Conservation (phyloP, 2,888 invertebrate genomes). For the Plagodis dolabraria region DNA sequence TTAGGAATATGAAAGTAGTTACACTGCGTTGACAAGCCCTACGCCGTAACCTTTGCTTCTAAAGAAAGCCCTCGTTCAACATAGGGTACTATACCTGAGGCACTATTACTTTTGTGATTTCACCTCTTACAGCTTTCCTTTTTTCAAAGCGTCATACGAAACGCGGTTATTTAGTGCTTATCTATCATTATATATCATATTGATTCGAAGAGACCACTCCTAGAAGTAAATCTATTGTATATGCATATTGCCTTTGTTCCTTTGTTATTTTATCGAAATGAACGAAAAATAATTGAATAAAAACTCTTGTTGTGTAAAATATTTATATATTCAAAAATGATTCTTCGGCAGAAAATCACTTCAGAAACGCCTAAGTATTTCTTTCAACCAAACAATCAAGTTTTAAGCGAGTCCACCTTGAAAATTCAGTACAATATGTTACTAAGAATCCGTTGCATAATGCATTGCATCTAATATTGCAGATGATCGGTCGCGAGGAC, state of each 20-base stretch:
- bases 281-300: too few relatives aligned
- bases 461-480: constrained; percentile 35
- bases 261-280: too few relatives aligned
- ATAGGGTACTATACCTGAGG: constrained; percentile 20
- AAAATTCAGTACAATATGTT: constrained; percentile 18
- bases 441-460: constrained; percentile 32
- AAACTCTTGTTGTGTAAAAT: too few relatives aligned
- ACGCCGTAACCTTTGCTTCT: constrained; percentile 18
- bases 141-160: background rate
- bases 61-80: constrained; percentile 26
- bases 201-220: too few relatives aligned
- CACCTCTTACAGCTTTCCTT: constrained; percentile 29
- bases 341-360: too few relatives aligned
- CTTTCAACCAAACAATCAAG: constrained; percentile 2
- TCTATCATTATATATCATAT: too few relatives aligned
- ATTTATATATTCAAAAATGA: too few relatives aligned
- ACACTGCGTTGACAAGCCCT: background rate
- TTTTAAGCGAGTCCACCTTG: background rate
- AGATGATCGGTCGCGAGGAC: constrained; percentile 34
- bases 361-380: background rate
- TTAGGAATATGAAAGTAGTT: constrained; percentile 1
- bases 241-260: too few relatives aligned
- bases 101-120: constrained; percentile 23
- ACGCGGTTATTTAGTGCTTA: too few relatives aligned
- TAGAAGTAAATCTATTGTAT: too few relatives aligned